Evolutionary conservation across 1,140 invertebrate species (phyloP), one percentile per base, ranked within the genome.

Genomic region (Orussus abietinus): DNA sequence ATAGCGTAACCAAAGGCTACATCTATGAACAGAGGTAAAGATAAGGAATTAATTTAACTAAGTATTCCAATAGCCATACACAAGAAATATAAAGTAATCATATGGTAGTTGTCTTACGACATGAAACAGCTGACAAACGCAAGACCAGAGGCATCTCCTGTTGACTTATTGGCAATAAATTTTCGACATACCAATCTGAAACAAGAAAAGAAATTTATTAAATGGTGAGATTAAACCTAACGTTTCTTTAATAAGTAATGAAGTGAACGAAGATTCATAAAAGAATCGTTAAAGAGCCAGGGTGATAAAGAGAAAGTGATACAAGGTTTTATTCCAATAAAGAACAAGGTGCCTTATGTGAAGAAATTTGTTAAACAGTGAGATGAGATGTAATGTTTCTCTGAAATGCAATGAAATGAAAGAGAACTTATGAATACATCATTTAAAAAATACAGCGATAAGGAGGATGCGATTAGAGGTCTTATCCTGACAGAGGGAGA

Each of bases 121-220:
- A 87, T 70, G 59, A 84, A 81, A 49, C 85, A 86, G 53, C 81
- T 82, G 38, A 87, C 67, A 69, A 90, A 90, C 34, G 86, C 83
- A 44, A 88, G 72, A 1, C 79, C 76, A 3, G 86, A 86, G 5
- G 80, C 73, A 56, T 88, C 82, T 7, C 79, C 82, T 4, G 82
- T 84, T 14, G 79, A 78, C 39, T 76, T 75, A 65, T 83, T 84
- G 49, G 66, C 64, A 5, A 83, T 73, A 66, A 82, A 83, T 65
- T 83, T 81, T 47, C 70, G 76, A 54, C 83, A 85, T 11, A 84
- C 80, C 25, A 85, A 64, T 26, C 84, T 86, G 60, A 57, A 77
- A 79, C 42, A 64, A 62, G 51, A 61, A 50, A 49, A 51, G 37
- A 55, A 42, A 36, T 26, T 47, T 49, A 47, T 34, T 36, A 29